phyloP scores from a whole-genome alignment of 2,888 invertebrate species.

The Melanchra persicariae region DNA sequence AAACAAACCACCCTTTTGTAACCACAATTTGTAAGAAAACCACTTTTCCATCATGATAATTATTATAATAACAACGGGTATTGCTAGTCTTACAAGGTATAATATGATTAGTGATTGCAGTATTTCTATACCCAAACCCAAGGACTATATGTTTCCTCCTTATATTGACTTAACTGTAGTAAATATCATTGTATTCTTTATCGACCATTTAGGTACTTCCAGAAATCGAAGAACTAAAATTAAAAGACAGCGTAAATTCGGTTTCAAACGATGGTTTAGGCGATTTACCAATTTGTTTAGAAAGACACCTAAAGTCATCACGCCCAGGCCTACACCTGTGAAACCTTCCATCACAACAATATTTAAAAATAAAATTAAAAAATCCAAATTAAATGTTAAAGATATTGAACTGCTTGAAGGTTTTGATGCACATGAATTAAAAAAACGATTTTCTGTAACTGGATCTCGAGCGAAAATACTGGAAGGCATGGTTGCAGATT shows the following conservation, averaged over 20 bases:
- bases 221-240: constrained; percentile 4
- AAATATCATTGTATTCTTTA: not conserved
- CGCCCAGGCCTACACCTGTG: not conserved
- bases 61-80: not conserved
- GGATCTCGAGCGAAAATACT: constrained; percentile 67
- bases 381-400: constrained; percentile 63
- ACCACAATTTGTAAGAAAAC: not conserved
- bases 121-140: not conserved
- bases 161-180: not conserved
- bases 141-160: not conserved
- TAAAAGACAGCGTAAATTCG: constrained; percentile 8
- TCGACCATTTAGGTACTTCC: constrained; percentile 25
- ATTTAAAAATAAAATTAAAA: constrained; percentile 65
- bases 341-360: constrained; percentile 48
- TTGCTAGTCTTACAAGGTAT: no score
- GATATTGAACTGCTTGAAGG: constrained; percentile 69
- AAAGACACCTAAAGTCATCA: constrained; percentile 34
- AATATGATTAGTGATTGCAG: not conserved
- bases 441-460: constrained; percentile 63
- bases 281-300: constrained; percentile 26
- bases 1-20: not conserved
- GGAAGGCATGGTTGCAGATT: constrained; percentile 69
- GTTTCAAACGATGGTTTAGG: constrained; percentile 36
- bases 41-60: not conserved
- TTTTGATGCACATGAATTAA: constrained; percentile 58